Base-by-base conservation (phyloP, 1,140 invertebrate species). In the Lasioglossum albipes region DNA sequence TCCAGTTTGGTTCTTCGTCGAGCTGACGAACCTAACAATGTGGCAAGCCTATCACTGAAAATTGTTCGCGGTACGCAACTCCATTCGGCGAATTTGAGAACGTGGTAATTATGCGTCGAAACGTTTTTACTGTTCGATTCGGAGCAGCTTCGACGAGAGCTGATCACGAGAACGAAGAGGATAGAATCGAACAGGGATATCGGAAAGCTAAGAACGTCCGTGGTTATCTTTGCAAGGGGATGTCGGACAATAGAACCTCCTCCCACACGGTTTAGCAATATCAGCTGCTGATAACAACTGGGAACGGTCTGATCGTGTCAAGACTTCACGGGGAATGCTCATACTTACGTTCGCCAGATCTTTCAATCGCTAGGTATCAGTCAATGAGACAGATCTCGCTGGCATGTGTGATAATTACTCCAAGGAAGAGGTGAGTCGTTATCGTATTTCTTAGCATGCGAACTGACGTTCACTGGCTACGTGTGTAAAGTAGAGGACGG, bases 331-430 rank as follows among this genome's bases (percentile, higher is more conserved):
- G 18, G n/a, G 71, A 16, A 85, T 83, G 81, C 36, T 72, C 59
- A 49, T 76, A 9, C 27, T 68, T 9, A n/a, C 20, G 36, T 36
- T 31, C 4, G 41, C 18, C 3, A 4, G 66, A 18, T 41, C 72
- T 36, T 13, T 84, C 64, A 68, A 61, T 67, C 20, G 54, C 65
- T 83, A 59, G 18, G 66, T 76, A 69, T 16, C 67, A 27, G 22
- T 66, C 36, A 36, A 41, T 18, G 22, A 49, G 52, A 31, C 62
- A 72, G 54, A 65, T 68, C 16, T 62, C 6, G 62, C 54, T 86
- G 85, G 79, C 70, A 87, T 87, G 85, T 75, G 78, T 65, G 78
- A 84, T 27, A 68, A 82, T 41, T 72, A 72, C 12, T 84, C 13
- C 54, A 59, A 36, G 31, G 52, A 84, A 18, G 64, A 81, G 85